Evolutionary conservation across 2,797 vertebrate genomes (phyloP), one percentile per base, ranked within the genome.

Genomic region (Danio kyathit): DNA sequence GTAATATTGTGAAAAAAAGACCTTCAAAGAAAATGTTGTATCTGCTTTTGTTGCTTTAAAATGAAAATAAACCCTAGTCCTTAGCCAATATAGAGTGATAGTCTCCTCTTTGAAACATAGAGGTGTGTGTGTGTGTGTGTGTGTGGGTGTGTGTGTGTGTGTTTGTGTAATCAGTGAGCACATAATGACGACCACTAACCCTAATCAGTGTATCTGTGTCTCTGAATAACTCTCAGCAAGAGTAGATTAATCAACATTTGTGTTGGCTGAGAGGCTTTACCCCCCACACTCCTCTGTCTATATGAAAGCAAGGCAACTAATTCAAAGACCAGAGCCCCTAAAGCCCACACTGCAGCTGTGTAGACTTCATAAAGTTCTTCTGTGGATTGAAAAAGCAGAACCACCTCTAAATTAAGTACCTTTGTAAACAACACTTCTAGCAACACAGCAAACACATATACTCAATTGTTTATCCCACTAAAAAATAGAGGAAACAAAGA

Each of bases 251-350:
- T 72, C 67, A 67, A 29, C 6, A n/a, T 57, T 49, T 67, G 56
- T 79, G 70, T 74, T 21, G 38, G 40, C 11, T n/a, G n/a, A 12
- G 57, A 57, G 13, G 8, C 16, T 51, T 78, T 70, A 38, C 46
- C 21, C 21, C n/a, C 12, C 65, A 41, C 49, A 13, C 40, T 70
- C 43, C 41, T 76, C 52, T 29, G 43, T 16, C 67, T 46, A 9
- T 49, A 29, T 52, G 66, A 73, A 56, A 74, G 64, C 49, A 52
- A 57, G 48, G 64, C 21, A 19, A 41, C 63, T 81, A 77, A 81
- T 70, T 81, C 74, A 84, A 76, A 80, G 66, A 41, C 67, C 67
- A 56, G 57, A 72, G 8, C 29, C 21, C 74, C 49, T n/a, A 72
- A 71, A 82, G 57, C n/a, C n/a, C 65, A 17, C 3, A 10, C 2